Evolutionary conservation across 2,797 vertebrate species (phyloP), one percentile per base, ranked within the genome.

Genomic region (Sebastes vulpes): DNA sequence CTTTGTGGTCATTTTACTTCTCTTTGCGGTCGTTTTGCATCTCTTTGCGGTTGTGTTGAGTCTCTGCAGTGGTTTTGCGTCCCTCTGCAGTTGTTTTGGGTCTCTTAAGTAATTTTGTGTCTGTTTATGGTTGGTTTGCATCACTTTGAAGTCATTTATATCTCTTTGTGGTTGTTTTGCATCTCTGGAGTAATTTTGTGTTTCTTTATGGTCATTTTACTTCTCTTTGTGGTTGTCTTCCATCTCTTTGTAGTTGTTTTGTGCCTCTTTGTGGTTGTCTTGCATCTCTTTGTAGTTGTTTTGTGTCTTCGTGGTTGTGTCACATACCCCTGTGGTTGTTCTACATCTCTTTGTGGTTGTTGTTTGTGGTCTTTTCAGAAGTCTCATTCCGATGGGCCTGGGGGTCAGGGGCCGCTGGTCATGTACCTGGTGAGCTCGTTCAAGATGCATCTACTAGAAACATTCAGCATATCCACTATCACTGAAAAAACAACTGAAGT

Each of bases 401-500:
- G 16, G 23, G 23, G n/a, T n/a, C 26, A 58, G 8, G 14, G 4
- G 20, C 7, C 1, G 21, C 14, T 6, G 16, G 38, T 11, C 31
- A 25, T 32, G 26, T 9, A n/a, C 11, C 32, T 58, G 11, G 18
- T 64, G 2, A 9, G 20, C 16, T 11, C 4, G 5, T 32, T 48
- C 16, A 25, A 16, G n/a, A 18, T 64, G 14, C n/a, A 46, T 31
- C 9, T 29, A 23, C 26, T 61, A 18, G 29, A 20, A 57, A 29
- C 7, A 11, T 20, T 58, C 21, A 71, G 29, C 12, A 57, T 6
- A 42, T 48, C 29, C 35, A 75, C 32, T 16, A 20, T 20, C 35
- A 59, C 67, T 65, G 18, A 42, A 67, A 70, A 53, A 67, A 23
- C 16, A 61, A 72, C 72, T 65, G 1, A 61, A 82, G 52, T 56